A percentile compares a stretch with the other conserved stretches of the same genome.
Evolutionary conservation across 2,888 invertebrate species (phyloP).

Genomic region (Scaptodrosophila latifasciaeformis): DNA sequence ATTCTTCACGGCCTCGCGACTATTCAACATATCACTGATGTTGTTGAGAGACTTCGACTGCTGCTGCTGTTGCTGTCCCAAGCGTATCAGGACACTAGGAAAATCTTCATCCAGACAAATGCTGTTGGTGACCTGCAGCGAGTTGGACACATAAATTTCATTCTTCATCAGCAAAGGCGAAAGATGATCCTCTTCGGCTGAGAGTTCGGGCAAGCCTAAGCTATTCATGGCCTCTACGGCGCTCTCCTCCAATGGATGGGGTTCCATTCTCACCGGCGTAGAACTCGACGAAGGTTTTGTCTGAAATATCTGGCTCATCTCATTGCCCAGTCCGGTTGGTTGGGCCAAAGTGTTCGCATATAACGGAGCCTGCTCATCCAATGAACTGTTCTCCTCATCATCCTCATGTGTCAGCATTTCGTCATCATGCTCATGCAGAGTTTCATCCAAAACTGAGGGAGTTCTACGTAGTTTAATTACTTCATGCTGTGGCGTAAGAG

Average conservation of each 20-base stretch:
- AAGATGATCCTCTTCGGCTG: conserved; percentile 30
- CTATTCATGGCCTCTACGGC: conserved; percentile 72
- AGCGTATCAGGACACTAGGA: conserved; percentile 57
- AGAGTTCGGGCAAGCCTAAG: conserved; percentile 61
- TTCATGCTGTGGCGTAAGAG: conserved; percentile 79
- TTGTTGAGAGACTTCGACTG: conserved; percentile 68
- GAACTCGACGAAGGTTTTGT: conserved; percentile 8
- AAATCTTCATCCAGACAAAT: conserved; percentile 65
- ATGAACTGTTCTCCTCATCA: conserved; percentile 67
- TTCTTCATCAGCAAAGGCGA: conserved; percentile 64
- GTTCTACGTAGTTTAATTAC: conserved; percentile 73
- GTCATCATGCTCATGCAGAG: conserved; percentile 71
- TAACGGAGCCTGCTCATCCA: conserved; percentile 69
- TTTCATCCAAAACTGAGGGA: conserved; percentile 60
- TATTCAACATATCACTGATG: conserved; percentile 49
- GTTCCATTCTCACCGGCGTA: not conserved
- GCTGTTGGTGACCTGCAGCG: conserved; percentile 71
- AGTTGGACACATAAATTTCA: conserved; percentile 72
- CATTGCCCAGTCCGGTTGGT: conserved; percentile 25
- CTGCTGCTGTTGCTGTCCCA: conserved; percentile 53
- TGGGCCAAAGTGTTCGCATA: conserved; percentile 71
- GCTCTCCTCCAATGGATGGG: conserved; percentile 41
- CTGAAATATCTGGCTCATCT: conserved; percentile 27
- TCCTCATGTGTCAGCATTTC: conserved; percentile 51
- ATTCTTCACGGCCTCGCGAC: not conserved